Conservation (phyloP, 2,888 invertebrate genomes). For the Azorinus chamasolen region DNA sequence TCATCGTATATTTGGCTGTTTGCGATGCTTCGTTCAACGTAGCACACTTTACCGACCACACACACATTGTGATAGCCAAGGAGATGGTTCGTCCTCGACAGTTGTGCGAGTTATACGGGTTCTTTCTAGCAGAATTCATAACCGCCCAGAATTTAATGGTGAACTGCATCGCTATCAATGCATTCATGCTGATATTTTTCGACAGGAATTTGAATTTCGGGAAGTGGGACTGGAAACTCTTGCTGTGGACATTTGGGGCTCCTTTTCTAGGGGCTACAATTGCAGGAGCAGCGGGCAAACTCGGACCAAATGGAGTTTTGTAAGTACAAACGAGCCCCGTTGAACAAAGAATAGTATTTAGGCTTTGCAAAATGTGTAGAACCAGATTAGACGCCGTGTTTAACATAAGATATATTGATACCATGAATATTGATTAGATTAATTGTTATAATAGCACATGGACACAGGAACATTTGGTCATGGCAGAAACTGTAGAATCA, state of each 20-base stretch:
- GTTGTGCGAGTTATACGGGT: constrained; percentile 67
- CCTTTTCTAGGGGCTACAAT: constrained; percentile 61
- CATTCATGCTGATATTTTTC: constrained; percentile 65
- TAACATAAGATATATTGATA: too few species aligned
- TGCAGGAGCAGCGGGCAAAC: constrained; percentile 56
- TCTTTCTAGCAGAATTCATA: constrained; percentile 63
- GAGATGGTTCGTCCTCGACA: constrained; percentile 58
- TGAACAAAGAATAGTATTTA: too few species aligned
- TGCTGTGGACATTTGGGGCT: constrained; percentile 61
- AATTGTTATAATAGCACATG: too few species aligned
- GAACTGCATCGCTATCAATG: constrained; percentile 64
- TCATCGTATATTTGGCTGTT: constrained; percentile 67
- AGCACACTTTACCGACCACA: constrained; percentile 65
- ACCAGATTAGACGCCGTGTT: too few species aligned
- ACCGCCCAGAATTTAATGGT: constrained; percentile 69
- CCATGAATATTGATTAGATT: too few species aligned
- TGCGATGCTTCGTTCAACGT: constrained; percentile 66
- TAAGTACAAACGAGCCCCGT: constrained; percentile 33
- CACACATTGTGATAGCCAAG: constrained; percentile 62
- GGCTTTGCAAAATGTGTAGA: too few species aligned
- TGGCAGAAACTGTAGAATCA: too few species aligned
- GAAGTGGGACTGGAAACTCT: constrained; percentile 56
- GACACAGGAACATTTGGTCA: too few species aligned
- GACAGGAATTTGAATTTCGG: constrained; percentile 62
- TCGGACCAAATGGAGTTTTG: constrained; percentile 66